These are phyloP conservation scores for Acanthopagrus latus DNA, from an alignment of 2,797 vertebrate genomes.

Conservation along the genomic window DNA sequence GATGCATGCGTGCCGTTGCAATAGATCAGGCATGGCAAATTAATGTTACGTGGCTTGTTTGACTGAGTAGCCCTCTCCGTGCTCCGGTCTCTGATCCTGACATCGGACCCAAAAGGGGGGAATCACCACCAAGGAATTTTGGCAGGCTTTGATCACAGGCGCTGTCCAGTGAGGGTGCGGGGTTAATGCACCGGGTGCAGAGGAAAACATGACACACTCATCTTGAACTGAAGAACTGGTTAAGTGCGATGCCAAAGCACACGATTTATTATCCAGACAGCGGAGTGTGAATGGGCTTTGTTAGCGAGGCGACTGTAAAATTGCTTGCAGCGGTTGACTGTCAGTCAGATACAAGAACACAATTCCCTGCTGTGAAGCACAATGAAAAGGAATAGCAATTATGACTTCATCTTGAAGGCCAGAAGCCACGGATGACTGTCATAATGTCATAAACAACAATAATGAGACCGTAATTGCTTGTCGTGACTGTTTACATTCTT, in stretches of 20 bases:
- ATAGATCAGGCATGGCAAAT: conserved; percentile 73
- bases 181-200: conserved; percentile 36
- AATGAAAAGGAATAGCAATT: conserved; percentile 16
- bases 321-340: conserved; percentile 11
- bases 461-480: conserved; percentile 41
- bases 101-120: conserved; percentile 66
- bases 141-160: conserved; percentile 69
- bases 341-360: conserved; percentile 4
- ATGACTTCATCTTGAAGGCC: conserved; percentile 32
- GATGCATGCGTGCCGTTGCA: conserved; percentile 62
- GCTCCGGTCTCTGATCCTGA: conserved; percentile 69
- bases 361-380: conserved; percentile 11
- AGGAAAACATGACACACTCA: conserved; percentile 35
- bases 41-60: conserved; percentile 74
- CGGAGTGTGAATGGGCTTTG: not conserved
- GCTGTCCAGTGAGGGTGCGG: conserved; percentile 42
- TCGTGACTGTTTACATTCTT: conserved; percentile 59
- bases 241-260: conserved; percentile 32
- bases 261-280: conserved; percentile 18
- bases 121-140: conserved; percentile 69
- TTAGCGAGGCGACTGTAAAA: conserved; percentile 22
- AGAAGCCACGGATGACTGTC: conserved; percentile 26
- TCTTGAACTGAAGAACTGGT: conserved; percentile 15
- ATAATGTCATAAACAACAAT: conserved; percentile 59
- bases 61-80: conserved; percentile 62